These are phyloP conservation scores for Drosophila truncata DNA, from an alignment of 1,140 invertebrate genomes.

Conservation along the genomic window DNA sequence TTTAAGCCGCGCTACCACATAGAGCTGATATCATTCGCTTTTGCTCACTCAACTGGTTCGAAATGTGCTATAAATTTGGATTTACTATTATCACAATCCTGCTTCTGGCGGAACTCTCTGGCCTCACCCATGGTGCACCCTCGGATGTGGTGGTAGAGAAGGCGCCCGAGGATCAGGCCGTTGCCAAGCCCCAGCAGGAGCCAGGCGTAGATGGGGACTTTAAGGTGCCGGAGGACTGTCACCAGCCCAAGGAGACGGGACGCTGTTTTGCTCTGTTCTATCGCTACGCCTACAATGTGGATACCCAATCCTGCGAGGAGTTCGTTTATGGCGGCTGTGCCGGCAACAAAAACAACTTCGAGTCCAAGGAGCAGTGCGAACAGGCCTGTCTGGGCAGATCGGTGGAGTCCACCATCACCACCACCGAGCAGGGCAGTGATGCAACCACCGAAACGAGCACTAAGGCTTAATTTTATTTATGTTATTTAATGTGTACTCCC, in stretches of 20 bases:
- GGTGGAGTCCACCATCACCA: constrained; percentile 6
- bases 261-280: constrained; percentile 93
- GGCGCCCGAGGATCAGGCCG: constrained; percentile 1
- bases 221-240: constrained; percentile 86
- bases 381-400: constrained; percentile 87
- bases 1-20: constrained; percentile 57
- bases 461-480: constrained; percentile 8
- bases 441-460: constrained; percentile 37
- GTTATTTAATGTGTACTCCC: constrained; percentile 17
- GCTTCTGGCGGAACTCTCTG: neutral
- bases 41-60: constrained; percentile 31
- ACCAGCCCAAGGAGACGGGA: constrained; percentile 90
- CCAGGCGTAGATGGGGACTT: neutral
- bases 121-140: constrained; percentile 22
- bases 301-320: constrained; percentile 89
- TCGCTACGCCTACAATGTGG: constrained; percentile 93
- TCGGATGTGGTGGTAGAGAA: constrained; percentile 65
- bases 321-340: constrained; percentile 96
- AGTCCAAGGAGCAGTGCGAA: constrained; percentile 91
- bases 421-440: constrained; percentile 25
- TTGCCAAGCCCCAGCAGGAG: neutral
- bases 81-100: constrained; percentile 39
- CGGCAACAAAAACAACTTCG: constrained; percentile 95
- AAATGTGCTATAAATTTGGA: constrained; percentile 58
- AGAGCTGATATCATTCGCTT: constrained; percentile 47